Percentiles rank a stretch among this genome's conserved stretches.
Evolutionary conservation across 2,113 vertebrate genomes (phyloP).

Genomic region (Brienomyrus brachyistius): DNA sequence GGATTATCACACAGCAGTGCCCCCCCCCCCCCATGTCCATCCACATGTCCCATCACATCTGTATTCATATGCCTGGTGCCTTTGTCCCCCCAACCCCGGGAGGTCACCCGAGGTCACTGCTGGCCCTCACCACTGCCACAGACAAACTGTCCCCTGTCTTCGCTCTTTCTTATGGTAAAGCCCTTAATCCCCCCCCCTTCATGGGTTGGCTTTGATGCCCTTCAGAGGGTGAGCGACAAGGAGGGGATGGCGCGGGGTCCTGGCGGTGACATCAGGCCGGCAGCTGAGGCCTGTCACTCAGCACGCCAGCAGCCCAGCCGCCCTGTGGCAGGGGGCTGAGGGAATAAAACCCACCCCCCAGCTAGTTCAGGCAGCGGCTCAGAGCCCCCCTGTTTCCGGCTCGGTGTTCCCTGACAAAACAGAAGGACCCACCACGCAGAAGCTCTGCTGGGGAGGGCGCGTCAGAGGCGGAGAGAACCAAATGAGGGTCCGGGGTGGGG

Average conservation of each 20-base stretch:
- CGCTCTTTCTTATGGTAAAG: slow-evolving; percentile 20
- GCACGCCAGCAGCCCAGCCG: background rate
- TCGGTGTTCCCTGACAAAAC: background rate
- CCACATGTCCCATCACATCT: slow-evolving; percentile 16
- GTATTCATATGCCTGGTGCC: slow-evolving; percentile 21
- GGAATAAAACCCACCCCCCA: background rate
- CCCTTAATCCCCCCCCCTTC: background rate
- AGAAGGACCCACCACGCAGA: background rate
- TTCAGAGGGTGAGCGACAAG: background rate
- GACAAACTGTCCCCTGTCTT: background rate
- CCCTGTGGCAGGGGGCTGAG: background rate
- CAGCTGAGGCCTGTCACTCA: slow-evolving; percentile 18
- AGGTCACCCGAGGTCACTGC: background rate
- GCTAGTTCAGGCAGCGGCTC: background rate
- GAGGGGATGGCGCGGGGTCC: background rate
- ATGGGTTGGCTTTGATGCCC: background rate
- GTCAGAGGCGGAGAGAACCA: background rate
- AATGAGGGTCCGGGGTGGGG: background rate
- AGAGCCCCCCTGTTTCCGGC: background rate
- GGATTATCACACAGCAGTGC: slow-evolving; percentile 2
- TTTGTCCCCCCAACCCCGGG: background rate
- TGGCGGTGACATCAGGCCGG: background rate
- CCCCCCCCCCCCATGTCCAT: background rate
- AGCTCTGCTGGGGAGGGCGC: background rate
- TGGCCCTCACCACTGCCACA: background rate